Evolutionary conservation across 2,797 vertebrate species (phyloP).

Genomic region (Pangasius djambal): DNA sequence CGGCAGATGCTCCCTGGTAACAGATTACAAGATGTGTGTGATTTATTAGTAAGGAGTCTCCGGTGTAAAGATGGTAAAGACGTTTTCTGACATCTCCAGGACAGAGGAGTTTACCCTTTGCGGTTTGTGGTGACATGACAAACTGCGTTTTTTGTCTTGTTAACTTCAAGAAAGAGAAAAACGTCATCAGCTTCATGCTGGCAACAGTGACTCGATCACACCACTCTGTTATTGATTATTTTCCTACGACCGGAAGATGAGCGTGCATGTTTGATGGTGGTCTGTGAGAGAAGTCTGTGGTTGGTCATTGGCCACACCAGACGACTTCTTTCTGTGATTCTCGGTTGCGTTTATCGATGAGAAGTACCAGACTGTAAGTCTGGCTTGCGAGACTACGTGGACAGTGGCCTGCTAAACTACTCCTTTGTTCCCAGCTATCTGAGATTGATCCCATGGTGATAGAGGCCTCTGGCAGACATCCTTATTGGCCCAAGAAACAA

Average conservation of each 20-base stretch:
- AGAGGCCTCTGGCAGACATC: conserved; percentile 51
- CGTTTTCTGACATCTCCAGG: background rate
- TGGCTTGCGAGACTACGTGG: background rate
- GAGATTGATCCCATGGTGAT: conserved; percentile 62
- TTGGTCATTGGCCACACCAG: background rate
- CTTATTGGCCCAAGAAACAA: conserved; percentile 56
- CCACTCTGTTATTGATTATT: background rate
- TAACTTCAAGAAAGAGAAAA: background rate
- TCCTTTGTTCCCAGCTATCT: conserved; percentile 6
- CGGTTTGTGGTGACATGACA: background rate
- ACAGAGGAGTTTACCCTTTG: background rate
- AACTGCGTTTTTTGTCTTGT: background rate
- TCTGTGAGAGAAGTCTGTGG: background rate
- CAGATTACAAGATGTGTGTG: background rate
- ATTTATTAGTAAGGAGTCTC: background rate
- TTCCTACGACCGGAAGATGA: background rate
- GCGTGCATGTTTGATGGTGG: no score
- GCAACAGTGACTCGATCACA: background rate
- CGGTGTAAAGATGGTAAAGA: background rate
- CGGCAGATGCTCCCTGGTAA: background rate
- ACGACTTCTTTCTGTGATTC: background rate
- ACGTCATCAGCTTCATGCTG: background rate
- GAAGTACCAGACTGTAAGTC: background rate
- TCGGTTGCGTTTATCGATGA: background rate
- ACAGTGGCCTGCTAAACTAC: background rate